These are phyloP conservation scores for Drosophila subpulchrella DNA, from an alignment of 1,140 invertebrate species.

Conservation along the genomic window DNA sequence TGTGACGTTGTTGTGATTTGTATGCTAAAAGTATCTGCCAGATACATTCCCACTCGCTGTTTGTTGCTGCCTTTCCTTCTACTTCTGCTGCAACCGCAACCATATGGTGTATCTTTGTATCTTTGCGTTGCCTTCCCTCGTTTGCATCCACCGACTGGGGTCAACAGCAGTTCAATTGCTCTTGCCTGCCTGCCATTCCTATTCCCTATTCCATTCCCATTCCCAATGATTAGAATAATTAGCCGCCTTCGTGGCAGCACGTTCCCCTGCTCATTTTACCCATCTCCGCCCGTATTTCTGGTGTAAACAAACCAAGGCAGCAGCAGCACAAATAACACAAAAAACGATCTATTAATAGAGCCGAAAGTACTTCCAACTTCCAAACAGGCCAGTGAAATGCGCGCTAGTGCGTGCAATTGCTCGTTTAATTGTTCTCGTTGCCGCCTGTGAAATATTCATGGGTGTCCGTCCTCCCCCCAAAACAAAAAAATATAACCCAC, in stretches of 20 bases:
- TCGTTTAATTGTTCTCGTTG: conserved; percentile 14
- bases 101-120: conserved; percentile 36
- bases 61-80: too few relatives aligned
- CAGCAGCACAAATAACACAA: conserved; percentile 1
- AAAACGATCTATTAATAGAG: conserved; percentile 67
- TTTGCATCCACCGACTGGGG: conserved; percentile 37
- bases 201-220: too few relatives aligned
- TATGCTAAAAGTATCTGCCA: conserved; percentile 49
- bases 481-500: conserved; percentile 13
- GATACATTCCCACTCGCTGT: conserved; percentile 24
- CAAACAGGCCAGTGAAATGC: conserved; percentile 18
- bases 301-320: conserved; percentile 30
- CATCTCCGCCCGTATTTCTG: conserved; percentile 9
- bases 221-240: conserved; percentile 66
- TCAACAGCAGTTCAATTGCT: conserved; percentile 77
- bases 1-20: conserved; percentile 57
- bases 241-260: conserved; percentile 58
- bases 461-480: conserved; percentile 7
- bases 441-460: conserved; percentile 42
- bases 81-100: conserved; percentile 24
- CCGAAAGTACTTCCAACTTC: conserved; percentile 27
- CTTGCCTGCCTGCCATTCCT: conserved; percentile 1
- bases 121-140: conserved; percentile 15
- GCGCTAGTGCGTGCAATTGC: conserved; percentile 48
- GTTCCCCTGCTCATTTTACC: conserved; percentile 36